These are phyloP conservation scores for Drosophila suboccidentalis DNA, from an alignment of 2,888 invertebrate genomes.

Conservation along the genomic window DNA sequence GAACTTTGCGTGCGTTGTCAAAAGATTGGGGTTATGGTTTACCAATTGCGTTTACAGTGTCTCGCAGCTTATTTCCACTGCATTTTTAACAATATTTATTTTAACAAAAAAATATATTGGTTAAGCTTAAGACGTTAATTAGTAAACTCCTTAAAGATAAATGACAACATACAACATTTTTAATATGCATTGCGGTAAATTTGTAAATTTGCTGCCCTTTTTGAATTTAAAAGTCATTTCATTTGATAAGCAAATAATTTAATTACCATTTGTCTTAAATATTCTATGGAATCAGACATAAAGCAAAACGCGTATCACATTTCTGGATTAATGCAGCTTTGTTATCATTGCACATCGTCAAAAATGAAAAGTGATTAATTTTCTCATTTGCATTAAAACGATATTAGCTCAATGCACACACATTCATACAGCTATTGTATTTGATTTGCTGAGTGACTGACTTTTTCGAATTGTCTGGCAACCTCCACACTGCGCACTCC, in stretches of 20 bases:
- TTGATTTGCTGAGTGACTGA: constrained; percentile 43
- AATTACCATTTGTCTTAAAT: not conserved
- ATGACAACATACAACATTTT: no score
- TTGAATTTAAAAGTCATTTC: not conserved
- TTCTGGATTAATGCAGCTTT: constrained; percentile 31
- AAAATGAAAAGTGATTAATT: constrained; percentile 53
- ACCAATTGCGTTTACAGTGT: constrained; percentile 15
- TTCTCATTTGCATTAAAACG: constrained; percentile 47
- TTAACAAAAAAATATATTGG: no score
- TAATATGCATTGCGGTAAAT: no score
- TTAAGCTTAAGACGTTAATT: no score
- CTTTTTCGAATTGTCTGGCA: constrained; percentile 33
- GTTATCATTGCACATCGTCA: constrained; percentile 33
- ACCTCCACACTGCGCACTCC: not conserved
- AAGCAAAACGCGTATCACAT: constrained; percentile 7
- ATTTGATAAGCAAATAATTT: constrained; percentile 4
- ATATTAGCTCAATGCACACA: constrained; percentile 27
- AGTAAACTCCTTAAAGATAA: no score
- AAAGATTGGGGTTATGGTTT: constrained; percentile 36
- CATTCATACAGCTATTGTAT: constrained; percentile 26
- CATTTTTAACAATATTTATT: no score
- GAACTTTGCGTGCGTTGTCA: constrained; percentile 26
- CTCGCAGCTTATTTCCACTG: no score
- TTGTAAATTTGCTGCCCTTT: no score
- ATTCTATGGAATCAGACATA: not conserved